Conservation (phyloP, 2,113 vertebrate genomes). For the Hippoglossus stenolepis region DNA sequence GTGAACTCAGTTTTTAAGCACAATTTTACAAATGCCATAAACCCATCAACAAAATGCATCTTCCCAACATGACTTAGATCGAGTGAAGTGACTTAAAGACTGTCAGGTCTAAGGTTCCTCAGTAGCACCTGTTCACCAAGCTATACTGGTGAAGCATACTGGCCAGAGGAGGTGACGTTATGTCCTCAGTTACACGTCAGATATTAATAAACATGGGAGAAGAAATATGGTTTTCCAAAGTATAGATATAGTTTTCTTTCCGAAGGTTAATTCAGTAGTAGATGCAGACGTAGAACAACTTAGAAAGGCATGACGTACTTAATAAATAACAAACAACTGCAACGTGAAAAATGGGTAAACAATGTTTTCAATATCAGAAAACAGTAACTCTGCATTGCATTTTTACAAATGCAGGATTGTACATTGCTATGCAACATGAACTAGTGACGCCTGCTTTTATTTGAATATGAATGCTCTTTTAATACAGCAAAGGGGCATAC, state of each 20-base stretch:
- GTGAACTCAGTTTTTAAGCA: neutral
- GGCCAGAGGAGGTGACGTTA: neutral
- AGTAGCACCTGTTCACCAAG: neutral
- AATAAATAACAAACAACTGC: conserved; percentile 23
- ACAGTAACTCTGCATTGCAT: conserved; percentile 39
- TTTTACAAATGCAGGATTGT: conserved; percentile 51
- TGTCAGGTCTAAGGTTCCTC: neutral
- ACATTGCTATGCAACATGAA: conserved; percentile 49
- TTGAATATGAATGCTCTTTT: conserved; percentile 79
- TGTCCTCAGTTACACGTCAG: neutral
- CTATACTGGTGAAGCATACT: no score
- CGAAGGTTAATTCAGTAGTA: neutral
- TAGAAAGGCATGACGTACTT: conserved; percentile 2
- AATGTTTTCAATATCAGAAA: conserved; percentile 34
- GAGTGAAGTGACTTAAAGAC: neutral
- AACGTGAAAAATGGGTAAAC: conserved; percentile 21
- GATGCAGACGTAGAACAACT: neutral
- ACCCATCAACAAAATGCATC: neutral
- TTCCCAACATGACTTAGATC: neutral
- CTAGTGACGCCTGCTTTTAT: conserved; percentile 65
- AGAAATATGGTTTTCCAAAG: neutral
- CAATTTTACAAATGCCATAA: neutral
- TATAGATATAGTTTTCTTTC: neutral
- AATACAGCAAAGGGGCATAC: conserved; percentile 77
- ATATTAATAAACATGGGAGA: neutral